Conservation (phyloP, 2,113 vertebrate species). For the Ibidorhyncha struthersii region DNA sequence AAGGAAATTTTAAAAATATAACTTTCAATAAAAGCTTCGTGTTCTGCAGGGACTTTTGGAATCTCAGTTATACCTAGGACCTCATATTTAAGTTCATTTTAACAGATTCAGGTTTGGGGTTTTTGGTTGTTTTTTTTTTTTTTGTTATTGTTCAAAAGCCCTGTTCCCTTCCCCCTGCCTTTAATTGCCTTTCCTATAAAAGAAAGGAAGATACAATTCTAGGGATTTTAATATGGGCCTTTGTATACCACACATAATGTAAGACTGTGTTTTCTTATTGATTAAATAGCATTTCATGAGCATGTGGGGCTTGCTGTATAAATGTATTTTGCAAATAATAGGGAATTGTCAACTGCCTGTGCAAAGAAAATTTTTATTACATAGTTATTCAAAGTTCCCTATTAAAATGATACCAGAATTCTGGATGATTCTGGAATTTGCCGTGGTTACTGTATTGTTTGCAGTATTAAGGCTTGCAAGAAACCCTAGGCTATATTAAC, state of each 20-base stretch:
- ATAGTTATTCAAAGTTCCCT: neutral
- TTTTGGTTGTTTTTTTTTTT: neutral
- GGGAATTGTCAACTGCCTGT: neutral
- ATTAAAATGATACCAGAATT: neutral
- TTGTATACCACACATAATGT: neutral
- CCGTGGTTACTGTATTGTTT: neutral
- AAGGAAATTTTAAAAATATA: neutral
- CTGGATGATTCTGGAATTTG: neutral
- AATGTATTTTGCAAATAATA: neutral
- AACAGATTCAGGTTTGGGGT: neutral
- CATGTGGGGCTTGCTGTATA: neutral
- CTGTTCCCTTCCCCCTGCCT: neutral
- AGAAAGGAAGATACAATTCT: neutral
- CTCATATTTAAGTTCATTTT: neutral
- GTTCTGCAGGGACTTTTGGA: neutral
- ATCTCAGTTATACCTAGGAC: neutral
- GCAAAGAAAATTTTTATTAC: neutral
- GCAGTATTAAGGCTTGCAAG: neutral
- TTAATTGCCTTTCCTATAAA: neutral
- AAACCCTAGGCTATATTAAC: neutral
- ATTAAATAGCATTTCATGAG: neutral
- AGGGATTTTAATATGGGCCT: neutral
- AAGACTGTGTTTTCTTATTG: neutral
- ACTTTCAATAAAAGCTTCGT: neutral
- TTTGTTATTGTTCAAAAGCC: neutral